Conservation (phyloP, 1,140 invertebrate species). For the Drosophila ficusphila region DNA sequence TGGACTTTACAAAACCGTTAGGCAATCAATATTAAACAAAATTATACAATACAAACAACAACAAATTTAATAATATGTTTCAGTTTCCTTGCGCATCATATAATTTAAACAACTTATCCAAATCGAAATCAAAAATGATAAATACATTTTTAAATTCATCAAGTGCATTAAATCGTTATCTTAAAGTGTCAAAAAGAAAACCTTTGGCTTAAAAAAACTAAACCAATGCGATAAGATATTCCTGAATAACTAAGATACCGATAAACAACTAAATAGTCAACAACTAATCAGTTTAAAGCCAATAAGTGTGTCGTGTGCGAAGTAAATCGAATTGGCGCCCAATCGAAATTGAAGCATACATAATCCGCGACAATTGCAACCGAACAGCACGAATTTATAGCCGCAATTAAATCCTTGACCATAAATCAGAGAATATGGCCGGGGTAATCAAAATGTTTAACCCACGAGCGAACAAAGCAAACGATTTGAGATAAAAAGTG, state of each 20-base stretch:
- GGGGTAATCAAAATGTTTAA: slow-evolving; percentile 56
- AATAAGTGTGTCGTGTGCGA: neutral
- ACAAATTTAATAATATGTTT: no score
- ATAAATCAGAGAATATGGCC: slow-evolving; percentile 64
- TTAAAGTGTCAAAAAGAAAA: neutral
- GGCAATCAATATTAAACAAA: no score
- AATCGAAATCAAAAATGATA: neutral
- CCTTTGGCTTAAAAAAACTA: neutral
- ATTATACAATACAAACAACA: no score
- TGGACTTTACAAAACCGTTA: no score
- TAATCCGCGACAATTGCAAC: slow-evolving; percentile 64
- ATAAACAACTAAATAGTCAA: neutral
- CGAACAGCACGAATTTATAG: slow-evolving; percentile 63
- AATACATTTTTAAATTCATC: neutral
- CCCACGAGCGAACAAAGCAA: slow-evolving; percentile 23
- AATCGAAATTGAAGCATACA: slow-evolving; percentile 38
- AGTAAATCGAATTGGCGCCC: slow-evolving; percentile 19
- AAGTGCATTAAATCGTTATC: neutral
- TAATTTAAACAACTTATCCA: neutral
- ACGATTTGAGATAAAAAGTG: slow-evolving; percentile 36
- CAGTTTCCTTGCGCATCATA: no score
- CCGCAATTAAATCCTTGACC: slow-evolving; percentile 53
- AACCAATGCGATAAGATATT: neutral
- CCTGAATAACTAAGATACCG: neutral
- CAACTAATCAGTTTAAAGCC: neutral